A percentile compares a stretch with the other conserved stretches of the same genome.
Conservation (phyloP, 30 jellyfish, hydroid and myxozoan genomes). For the Aurelia aurita complex sp. Pacific region DNA sequence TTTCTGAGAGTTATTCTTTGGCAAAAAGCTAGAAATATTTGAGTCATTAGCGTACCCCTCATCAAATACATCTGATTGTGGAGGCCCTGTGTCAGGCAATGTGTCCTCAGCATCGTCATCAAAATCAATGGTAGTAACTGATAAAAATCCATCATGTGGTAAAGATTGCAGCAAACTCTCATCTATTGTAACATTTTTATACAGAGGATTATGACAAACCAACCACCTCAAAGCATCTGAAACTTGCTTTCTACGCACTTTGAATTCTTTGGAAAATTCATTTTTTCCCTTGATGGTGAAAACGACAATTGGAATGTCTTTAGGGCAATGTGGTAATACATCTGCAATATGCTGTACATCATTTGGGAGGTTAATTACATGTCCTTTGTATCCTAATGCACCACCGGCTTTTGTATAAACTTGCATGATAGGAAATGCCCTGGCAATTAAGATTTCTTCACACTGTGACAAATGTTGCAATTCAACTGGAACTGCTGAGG, state of each 20-base stretch:
- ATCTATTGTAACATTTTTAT: slow-evolving; percentile 14
- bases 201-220: slow-evolving; percentile 3
- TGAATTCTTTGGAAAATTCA: slow-evolving; percentile 11
- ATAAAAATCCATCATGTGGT: slow-evolving; percentile 7
- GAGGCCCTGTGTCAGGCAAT: slow-evolving; percentile 6
- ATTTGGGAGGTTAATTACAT: slow-evolving; percentile 35
- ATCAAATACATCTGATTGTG: background rate
- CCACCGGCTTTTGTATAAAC: slow-evolving; percentile 42
- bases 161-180: background rate
- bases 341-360: slow-evolving; percentile 26
- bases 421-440: slow-evolving; percentile 41
- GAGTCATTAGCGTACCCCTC: background rate
- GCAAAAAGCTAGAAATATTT: slow-evolving; percentile 20
- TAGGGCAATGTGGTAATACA: slow-evolving; percentile 38
- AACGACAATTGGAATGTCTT: slow-evolving; percentile 12
- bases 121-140: background rate
- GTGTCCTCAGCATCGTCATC: background rate
- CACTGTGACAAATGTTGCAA: slow-evolving; percentile 35
- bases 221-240: slow-evolving; percentile 19
- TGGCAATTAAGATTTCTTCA: slow-evolving; percentile 35
- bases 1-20: slow-evolving; percentile 15
- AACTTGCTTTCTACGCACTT: slow-evolving; percentile 24
- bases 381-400: slow-evolving; percentile 43
- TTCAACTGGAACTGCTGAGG: slow-evolving; percentile 34
- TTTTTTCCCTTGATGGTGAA: background rate